These are phyloP conservation scores for Lasius platythorax DNA, from an alignment of 2,888 invertebrate species.

Conservation along the genomic window DNA sequence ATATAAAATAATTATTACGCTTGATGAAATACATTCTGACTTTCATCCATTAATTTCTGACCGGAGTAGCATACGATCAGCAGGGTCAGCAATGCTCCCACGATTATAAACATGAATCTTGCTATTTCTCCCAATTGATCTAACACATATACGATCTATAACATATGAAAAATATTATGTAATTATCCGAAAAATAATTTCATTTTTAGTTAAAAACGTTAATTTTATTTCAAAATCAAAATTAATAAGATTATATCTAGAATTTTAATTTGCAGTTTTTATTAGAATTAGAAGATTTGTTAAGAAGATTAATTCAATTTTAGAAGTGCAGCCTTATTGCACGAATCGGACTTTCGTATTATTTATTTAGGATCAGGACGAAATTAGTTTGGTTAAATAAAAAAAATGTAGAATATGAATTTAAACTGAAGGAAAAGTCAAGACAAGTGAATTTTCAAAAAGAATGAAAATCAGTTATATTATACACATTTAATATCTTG, in stretches of 20 bases:
- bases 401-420: not conserved
- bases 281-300: not conserved
- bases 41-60: slow-evolving; percentile 38
- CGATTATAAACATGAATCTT: not conserved
- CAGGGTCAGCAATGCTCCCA: not conserved
- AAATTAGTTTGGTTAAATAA: too few species aligned
- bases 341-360: too few species aligned
- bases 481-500: too few species aligned
- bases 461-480: not conserved
- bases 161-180: not conserved
- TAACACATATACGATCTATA: not conserved
- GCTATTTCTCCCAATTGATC: not conserved
- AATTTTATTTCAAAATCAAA: not conserved
- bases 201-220: not conserved
- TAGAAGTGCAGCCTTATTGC: not conserved
- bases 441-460: not conserved
- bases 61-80: slow-evolving; percentile 14
- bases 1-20: slow-evolving; percentile 17
- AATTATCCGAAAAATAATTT: not conserved
- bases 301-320: not conserved
- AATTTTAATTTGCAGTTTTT: not conserved
- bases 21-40: slow-evolving; percentile 14
- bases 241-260: not conserved
- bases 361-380: too few species aligned
- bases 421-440: not conserved